Base-by-base conservation (phyloP, 2,113 vertebrate species). In the Dasyurus viverrinus region DNA sequence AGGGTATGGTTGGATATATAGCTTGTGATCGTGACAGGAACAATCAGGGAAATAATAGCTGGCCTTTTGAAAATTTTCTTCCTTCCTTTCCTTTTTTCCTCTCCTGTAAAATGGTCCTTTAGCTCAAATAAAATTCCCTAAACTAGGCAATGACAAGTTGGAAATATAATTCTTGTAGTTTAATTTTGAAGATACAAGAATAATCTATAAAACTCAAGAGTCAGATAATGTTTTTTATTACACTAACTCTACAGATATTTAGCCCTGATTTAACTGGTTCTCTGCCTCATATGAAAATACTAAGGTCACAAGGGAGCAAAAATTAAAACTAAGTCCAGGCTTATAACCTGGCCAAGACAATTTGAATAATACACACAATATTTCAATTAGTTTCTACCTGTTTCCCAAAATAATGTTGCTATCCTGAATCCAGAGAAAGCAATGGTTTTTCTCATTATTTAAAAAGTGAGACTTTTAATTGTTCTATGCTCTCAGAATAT, bases 391-490 rank as follows among this genome's bases (percentile, higher is more conserved):
- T 89, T 84, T 47, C 23, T 89, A n/a, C 60, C 60, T n/a, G 30
- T 36, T 92, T 94, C 90, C 57, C 60, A 93, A 94, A 89, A 91
- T 48, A 48, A 91, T 9, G 30, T 19, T 92, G 47, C 22, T 9
- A 92, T 57, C 53, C 55, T 96, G 90, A 94, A 55, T 68, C 11
- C 12, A 68, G 57, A 68, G 53, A 90, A 90, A 36, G 22, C 48
- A 60, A 53, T 4, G 92, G 53, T 60, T 93, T 92, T 54, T 50
- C 22, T 92, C 84, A 19, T 95, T 25, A 91, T 54, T 91, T 94
- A 89, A 84, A 42, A 94, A 91, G 91, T 92, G 89, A 93, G 60
- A 93, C n/a, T 89, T 90, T n/a, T 90, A 26, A 91, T n/a, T 68
- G 26, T 54, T 94, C 76, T 42, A 42, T 42, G 16, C n/a, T 84